Base-by-base conservation (phyloP, 2,797 vertebrate species). In the Poeciliopsis infans region DNA sequence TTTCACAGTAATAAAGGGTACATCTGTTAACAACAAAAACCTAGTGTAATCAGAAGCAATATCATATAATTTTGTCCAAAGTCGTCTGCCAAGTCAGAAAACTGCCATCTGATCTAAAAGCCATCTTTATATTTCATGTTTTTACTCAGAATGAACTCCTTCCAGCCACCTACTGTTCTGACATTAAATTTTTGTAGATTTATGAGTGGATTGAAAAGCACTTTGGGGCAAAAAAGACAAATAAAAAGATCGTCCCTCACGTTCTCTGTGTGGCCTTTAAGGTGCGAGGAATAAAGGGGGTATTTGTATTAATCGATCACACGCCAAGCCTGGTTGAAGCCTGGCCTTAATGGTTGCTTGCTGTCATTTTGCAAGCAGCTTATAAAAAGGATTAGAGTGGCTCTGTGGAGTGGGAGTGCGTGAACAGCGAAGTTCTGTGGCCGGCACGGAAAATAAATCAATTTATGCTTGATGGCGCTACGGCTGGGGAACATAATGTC, bases 381-480 rank as follows among this genome's bases (percentile, higher is more conserved):
- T 87, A 83, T 79, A 89, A 91, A 92, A 93, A 91, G 88, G 90
- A 95, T 95, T 93, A 94, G 90, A 92, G 91, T 85, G 87, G 85
- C 89, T 94, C 86, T 77, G 87, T 81, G 82, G 84, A 89, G 85
- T 91, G 81, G 87, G 88, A 80, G 79, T 71, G 41, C 86, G 86
- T 84, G 91, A 95, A 91, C 87, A 85, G 92, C 90, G 93, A 94
- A 92, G 91, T 94, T 94, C 89, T 93, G 85, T 84, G 82, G 87
- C 85, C 82, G 77, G 84, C 84, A 74, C 87, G 86, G 82, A 91
- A 94, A 94, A 95, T 92, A 92, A 95, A 95, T 95, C 94, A 94
- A 94, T 95, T 93, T 92, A 87, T 93, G 89, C 84, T 86, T 84
- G 87, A 93, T 92, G 93, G 93, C 76, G 88, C 87, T 88, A 82